A percentile compares a stretch with the other conserved stretches of the same genome.
Conservation (phyloP, 2,797 vertebrate species). For the Podargus strigoides region DNA sequence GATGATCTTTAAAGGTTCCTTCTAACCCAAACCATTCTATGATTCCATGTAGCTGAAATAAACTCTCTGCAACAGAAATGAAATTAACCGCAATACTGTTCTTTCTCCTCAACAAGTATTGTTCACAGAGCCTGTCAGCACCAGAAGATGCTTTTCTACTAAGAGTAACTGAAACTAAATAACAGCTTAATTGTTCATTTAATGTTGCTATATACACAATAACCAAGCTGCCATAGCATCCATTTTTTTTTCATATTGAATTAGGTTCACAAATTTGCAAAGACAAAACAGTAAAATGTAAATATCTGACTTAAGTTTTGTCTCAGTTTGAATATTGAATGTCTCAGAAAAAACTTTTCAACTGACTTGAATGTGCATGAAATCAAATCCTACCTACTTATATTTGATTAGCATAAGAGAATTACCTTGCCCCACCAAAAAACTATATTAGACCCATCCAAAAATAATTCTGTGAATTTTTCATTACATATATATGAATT, state of each 20-base stretch:
- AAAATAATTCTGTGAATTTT: conserved; percentile 24
- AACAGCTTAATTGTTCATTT: neutral
- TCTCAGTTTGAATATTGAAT: neutral
- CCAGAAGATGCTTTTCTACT: neutral
- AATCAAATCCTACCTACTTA: neutral
- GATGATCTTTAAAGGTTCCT: no score
- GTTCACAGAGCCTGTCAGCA: neutral
- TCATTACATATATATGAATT: neutral
- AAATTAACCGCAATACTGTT: neutral
- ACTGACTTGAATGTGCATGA: neutral
- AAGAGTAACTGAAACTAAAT: neutral
- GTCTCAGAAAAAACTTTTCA: neutral
- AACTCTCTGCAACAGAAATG: neutral
- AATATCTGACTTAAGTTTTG: neutral
- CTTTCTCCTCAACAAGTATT: neutral
- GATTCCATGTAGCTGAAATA: neutral
- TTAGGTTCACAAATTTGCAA: neutral
- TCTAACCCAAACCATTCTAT: no score
- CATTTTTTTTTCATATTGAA: neutral
- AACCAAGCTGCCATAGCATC: neutral
- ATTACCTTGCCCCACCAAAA: neutral
- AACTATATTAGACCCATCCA: neutral
- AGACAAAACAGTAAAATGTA: neutral
- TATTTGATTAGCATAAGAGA: neutral
- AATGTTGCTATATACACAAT: neutral